phyloP scores from a whole-genome alignment of 2,113 vertebrate species.

The Silurus glanis region DNA sequence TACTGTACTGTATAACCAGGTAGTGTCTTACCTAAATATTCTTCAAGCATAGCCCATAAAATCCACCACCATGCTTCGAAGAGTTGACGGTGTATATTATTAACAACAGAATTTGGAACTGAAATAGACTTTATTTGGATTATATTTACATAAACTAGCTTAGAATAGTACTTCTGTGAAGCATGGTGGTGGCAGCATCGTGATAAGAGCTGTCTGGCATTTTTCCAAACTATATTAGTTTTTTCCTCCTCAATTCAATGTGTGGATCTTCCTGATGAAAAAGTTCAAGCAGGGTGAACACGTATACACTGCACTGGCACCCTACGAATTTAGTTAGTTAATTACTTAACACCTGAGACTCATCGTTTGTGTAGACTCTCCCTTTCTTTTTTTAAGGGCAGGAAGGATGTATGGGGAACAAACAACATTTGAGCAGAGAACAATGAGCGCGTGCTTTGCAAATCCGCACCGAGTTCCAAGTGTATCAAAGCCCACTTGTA shows the following conservation, averaged over 20 bases:
- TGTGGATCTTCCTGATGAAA: background rate
- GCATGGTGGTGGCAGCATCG: constrained; percentile 13
- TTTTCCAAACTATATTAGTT: background rate
- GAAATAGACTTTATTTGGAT: background rate
- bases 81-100: too few species aligned
- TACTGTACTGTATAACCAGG: background rate
- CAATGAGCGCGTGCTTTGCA: constrained; percentile 44
- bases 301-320: background rate
- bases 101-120: background rate
- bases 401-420: constrained; percentile 14
- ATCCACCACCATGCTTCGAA: too few species aligned
- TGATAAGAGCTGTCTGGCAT: background rate
- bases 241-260: background rate
- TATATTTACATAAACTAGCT: background rate
- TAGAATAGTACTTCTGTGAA: background rate
- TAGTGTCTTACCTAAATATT: background rate
- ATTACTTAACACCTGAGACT: background rate
- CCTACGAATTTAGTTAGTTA: background rate
- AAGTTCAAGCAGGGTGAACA: background rate
- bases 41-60: too few species aligned
- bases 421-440: constrained; percentile 52
- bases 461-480: constrained; percentile 18
- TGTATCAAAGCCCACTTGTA: constrained; percentile 39
- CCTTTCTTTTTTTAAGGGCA: constrained; percentile 19
- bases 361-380: background rate